phyloP scores from a whole-genome alignment of 2,113 vertebrate genomes.

The Eclectus roratus region DNA sequence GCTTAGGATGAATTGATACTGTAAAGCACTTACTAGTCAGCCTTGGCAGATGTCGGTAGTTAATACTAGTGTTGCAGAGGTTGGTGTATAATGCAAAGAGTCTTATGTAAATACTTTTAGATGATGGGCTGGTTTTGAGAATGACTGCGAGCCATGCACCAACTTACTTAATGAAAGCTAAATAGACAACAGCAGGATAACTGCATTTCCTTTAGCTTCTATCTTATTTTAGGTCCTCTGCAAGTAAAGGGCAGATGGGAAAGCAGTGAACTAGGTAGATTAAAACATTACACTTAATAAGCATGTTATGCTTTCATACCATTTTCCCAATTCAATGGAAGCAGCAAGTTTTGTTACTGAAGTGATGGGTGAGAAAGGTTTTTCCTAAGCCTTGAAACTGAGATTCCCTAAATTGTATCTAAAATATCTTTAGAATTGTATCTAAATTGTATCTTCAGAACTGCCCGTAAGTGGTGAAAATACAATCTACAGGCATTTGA shows the following conservation, averaged over 20 bases:
- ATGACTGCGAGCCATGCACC: constrained; percentile 48
- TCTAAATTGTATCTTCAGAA: background rate
- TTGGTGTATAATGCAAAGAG: constrained; percentile 77
- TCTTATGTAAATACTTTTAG: constrained; percentile 81
- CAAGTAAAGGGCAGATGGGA: constrained; percentile 64
- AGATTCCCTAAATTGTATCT: background rate
- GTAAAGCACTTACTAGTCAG: constrained; percentile 82
- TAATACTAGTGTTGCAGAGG: constrained; percentile 79
- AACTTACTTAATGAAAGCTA: constrained; percentile 73
- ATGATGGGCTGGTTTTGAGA: constrained; percentile 75
- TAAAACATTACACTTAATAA: constrained; percentile 50
- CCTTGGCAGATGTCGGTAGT: constrained; percentile 84
- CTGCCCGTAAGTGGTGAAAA: background rate
- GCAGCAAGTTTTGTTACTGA: constrained; percentile 8
- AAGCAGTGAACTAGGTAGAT: constrained; percentile 67
- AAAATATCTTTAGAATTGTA: background rate
- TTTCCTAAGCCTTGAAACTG: constrained; percentile 1
- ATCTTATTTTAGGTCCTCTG: constrained; percentile 57
- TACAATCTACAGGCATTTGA: background rate
- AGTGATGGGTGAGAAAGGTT: background rate
- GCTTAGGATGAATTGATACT: constrained; percentile 82
- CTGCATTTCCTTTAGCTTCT: constrained; percentile 64
- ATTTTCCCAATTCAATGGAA: constrained; percentile 35
- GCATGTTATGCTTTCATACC: constrained; percentile 19
- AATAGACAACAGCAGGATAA: constrained; percentile 68